Base-by-base conservation (phyloP, 2,113 vertebrate species). In the Vireo altiloquus region DNA sequence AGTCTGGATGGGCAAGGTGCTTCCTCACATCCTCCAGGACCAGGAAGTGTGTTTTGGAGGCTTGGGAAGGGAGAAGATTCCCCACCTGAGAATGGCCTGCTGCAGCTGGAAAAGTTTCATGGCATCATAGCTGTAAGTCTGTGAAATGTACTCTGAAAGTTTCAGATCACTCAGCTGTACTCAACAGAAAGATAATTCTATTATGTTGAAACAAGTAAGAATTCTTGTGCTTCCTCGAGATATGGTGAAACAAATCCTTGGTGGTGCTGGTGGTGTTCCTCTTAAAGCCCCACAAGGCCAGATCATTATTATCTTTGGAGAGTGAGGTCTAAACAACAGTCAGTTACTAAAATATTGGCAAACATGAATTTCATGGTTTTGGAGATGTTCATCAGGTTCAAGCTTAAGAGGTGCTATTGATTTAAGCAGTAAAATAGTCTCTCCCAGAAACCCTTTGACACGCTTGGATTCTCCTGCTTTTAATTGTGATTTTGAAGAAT, bases 41-140 rank as follows among this genome's bases (percentile, higher is more conserved):
- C 25, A 42, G 17, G 7, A 14, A 40, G 4, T n/a, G 7, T 5
- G 7, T 57, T 82, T 64, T 60, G 42, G 46, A 74, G 35, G 37
- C 28, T 30, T 91, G 4, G 2, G 60, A 70, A 82, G 21, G 23
- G 20, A 72, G 25, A 63, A 3, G 10, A 40, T 76, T 92, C 33
- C 28, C 8, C 3, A 13, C 63, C 47, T 69, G 78, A 72, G 35
- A 68, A 40, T 31, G 19, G 19, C 19, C 23, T 37, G 25, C 68
- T 7, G 2, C 1, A 2, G 49, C 53, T 94, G 71, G 53, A 76
- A 64, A 57, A 28, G 16, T 35, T 17, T 27, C 0, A 0, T 33
- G 31, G 23, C 3, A 2, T 57, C n/a, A 17, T 2, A 42, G 30
- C 57, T 50, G 18, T 35, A 33, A 65, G 50, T 16, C 37, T 59